Conservation (phyloP, 2,888 invertebrate genomes). For the Prenolepis imparis region DNA sequence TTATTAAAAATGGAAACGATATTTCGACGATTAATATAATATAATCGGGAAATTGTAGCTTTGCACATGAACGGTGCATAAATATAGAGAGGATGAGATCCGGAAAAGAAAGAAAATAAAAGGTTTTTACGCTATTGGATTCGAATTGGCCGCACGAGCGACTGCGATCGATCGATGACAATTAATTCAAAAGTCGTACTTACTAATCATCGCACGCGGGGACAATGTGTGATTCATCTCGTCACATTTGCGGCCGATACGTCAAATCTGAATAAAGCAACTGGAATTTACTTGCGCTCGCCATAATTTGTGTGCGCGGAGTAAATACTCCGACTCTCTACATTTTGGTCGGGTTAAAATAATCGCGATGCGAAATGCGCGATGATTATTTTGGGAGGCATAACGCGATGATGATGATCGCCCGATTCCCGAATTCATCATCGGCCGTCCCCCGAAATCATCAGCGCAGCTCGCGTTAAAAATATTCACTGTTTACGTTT, state of each 20-base stretch:
- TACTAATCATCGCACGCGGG: slow-evolving; percentile 59
- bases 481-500: slow-evolving; percentile 74
- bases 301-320: slow-evolving; percentile 70
- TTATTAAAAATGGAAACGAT: slow-evolving; percentile 17
- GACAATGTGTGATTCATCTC: slow-evolving; percentile 59
- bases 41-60: slow-evolving; percentile 30
- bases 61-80: slow-evolving; percentile 1
- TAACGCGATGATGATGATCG: slow-evolving; percentile 45
- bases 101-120: slow-evolving; percentile 39
- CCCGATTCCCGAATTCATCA: slow-evolving; percentile 52
- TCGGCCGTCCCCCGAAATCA: slow-evolving; percentile 48
- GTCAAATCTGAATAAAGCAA: slow-evolving; percentile 57
- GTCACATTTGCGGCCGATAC: slow-evolving; percentile 61
- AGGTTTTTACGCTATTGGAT: slow-evolving; percentile 43
- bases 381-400: slow-evolving; percentile 69
- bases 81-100: slow-evolving; percentile 30
- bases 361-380: slow-evolving; percentile 64
- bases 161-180: slow-evolving; percentile 50
- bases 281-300: slow-evolving; percentile 66
- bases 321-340: slow-evolving; percentile 63
- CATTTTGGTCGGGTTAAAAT: slow-evolving; percentile 71
- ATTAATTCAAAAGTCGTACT: slow-evolving; percentile 65
- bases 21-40: slow-evolving; percentile 29
- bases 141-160: slow-evolving; percentile 48
- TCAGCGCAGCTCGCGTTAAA: slow-evolving; percentile 59